These are phyloP conservation scores for Ophioninae sp. DNA, from an alignment of 2,888 invertebrate species.

Conservation along the genomic window DNA sequence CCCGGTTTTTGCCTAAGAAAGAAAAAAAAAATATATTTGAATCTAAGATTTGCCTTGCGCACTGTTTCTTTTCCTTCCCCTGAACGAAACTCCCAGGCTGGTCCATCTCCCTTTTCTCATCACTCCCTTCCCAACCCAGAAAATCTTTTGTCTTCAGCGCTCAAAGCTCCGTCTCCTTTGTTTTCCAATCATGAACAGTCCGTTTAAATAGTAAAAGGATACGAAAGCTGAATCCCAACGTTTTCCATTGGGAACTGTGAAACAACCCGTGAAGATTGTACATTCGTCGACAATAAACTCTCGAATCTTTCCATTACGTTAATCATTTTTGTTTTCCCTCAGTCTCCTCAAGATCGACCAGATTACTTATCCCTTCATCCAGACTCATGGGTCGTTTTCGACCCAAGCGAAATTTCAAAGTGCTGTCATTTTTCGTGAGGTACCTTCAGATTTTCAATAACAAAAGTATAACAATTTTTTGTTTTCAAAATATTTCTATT, in stretches of 20 bases:
- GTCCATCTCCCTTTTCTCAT: conserved; percentile 7
- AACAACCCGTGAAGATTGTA: conserved; percentile 31
- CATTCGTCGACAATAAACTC: conserved; percentile 18
- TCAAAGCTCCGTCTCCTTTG: conserved; percentile 36
- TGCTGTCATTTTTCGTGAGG: no score
- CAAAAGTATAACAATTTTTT: no score
- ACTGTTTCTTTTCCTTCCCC: conserved; percentile 19
- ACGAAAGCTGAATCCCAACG: conserved; percentile 21
- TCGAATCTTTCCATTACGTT: not conserved
- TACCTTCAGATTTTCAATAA: no score
- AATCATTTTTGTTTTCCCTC: not conserved
- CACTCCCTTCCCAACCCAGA: not conserved
- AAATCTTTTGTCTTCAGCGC: conserved; percentile 37
- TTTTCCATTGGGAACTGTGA: conserved; percentile 25
- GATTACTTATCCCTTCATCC: not conserved
- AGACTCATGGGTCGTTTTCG: no score
- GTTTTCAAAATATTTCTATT: no score
- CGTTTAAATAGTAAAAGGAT: conserved; percentile 32
- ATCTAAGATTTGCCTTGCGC: conserved; percentile 13
- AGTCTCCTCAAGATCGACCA: not conserved
- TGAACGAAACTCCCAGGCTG: not conserved
- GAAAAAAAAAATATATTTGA: conserved; percentile 20
- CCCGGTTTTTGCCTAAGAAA: conserved; percentile 47
- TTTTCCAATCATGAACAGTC: conserved; percentile 33
- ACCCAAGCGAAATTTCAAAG: no score